Evolutionary conservation across 2,888 invertebrate species (phyloP).

Genomic region (Rhagonycha lutea): DNA sequence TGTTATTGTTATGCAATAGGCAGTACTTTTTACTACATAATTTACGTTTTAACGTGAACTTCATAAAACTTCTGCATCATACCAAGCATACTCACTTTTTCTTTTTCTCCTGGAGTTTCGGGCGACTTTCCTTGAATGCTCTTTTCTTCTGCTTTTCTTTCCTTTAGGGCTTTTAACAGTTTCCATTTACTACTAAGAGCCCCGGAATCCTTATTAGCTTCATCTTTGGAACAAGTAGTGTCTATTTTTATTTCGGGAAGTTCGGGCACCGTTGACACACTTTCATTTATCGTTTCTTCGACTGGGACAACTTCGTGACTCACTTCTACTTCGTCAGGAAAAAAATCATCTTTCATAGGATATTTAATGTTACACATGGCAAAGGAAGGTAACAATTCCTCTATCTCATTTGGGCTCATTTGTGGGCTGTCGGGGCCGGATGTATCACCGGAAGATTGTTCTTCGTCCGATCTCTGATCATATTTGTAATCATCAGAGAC

Average conservation of each 20-base stretch:
- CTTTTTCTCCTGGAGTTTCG: constrained; percentile 69
- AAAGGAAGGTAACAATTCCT: constrained; percentile 63
- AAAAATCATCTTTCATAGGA: constrained; percentile 36
- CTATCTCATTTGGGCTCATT: constrained; percentile 72
- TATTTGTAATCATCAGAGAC: constrained; percentile 18
- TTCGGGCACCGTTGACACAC: not conserved
- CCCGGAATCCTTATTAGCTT: constrained; percentile 48
- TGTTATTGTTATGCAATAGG: not conserved
- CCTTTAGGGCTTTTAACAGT: constrained; percentile 84
- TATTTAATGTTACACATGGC: constrained; percentile 50
- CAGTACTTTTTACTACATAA: not conserved
- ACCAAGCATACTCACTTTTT: constrained; percentile 72
- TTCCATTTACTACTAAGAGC: constrained; percentile 88
- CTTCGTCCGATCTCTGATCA: constrained; percentile 51
- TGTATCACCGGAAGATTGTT: constrained; percentile 81
- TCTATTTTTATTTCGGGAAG: constrained; percentile 60
- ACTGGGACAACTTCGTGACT: not conserved
- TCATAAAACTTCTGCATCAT: constrained; percentile 71
- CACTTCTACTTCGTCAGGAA: not conserved
- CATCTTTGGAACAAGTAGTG: constrained; percentile 48
- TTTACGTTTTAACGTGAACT: constrained; percentile 42
- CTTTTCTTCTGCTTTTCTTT: constrained; percentile 87
- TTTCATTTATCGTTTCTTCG: not conserved
- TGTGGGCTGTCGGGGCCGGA: constrained; percentile 88
- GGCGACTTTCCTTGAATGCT: constrained; percentile 70